Conservation (phyloP, 2,113 vertebrate species). For the Protobothrops flavoviridis region DNA sequence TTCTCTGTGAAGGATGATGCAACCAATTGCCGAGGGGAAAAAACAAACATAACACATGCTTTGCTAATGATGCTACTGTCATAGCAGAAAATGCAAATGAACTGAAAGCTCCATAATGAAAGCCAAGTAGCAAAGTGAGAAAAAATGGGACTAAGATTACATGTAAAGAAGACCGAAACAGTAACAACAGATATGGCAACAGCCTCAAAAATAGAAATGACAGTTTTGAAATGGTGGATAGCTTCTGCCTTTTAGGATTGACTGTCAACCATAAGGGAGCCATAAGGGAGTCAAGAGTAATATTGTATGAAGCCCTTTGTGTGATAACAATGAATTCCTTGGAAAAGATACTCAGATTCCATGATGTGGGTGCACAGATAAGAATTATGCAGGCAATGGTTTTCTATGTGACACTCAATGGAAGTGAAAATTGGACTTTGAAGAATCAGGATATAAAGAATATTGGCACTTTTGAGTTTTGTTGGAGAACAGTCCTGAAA, state of each 20-base stretch:
- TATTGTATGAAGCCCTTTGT: background rate
- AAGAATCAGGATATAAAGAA: background rate
- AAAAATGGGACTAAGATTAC: background rate
- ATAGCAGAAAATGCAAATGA: background rate
- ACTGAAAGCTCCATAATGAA: background rate
- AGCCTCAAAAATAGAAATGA: background rate
- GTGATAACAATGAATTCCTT: background rate
- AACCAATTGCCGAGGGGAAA: background rate
- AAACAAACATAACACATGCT: background rate
- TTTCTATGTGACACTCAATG: background rate
- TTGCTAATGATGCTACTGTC: background rate
- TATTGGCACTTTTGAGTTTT: background rate
- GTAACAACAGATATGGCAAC: background rate
- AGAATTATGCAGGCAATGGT: background rate
- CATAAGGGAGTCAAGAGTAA: background rate
- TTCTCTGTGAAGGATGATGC: background rate
- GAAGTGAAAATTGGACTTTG: background rate
- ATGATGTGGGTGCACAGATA: background rate
- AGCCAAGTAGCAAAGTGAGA: background rate
- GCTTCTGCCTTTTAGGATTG: background rate
- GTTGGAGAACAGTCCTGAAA: background rate
- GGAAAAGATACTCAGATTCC: background rate
- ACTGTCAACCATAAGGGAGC: background rate
- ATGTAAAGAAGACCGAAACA: background rate
- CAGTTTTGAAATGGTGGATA: background rate